Evolutionary conservation across 37 sponge, comb jelly and placozoan genomes (phyloP), one percentile per base, ranked within the genome.

Genomic region (Ephydatia muelleri): DNA sequence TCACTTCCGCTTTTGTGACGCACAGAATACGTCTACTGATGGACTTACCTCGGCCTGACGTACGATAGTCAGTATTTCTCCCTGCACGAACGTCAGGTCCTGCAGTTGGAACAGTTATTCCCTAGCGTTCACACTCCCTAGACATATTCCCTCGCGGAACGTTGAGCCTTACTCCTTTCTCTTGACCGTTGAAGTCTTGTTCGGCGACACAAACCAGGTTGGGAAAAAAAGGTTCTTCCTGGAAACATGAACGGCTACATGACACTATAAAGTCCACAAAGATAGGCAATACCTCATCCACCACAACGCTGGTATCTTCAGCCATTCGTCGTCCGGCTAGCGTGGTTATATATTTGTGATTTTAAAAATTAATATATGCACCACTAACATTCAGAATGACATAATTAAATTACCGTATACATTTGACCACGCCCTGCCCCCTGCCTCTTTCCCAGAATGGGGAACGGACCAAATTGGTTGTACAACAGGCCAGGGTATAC

Each of bases 61-160:
- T 22, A 92, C 28, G 23, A 92, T 88, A 25, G 79, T 82, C 68
- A 92, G 43, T 22, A 35, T 19, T 8, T 92, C 93, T 28, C 90
- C 90, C 4, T 37, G 34, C n/a, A 68, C 4, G 49, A 92, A 92
- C 4, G 89, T 32, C 9, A 92, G 86, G 48, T 92, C 93, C 93
- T 92, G 49, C 57, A 14, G 0, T 16, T 5, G 16, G 47, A 57
- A 14, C 57, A 21, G 57, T 11, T 57, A 34, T 5, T 5, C 26
- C 36, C 37, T 3, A 29, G 4, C 25, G 23, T 49, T 47, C 25
- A 38, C 35, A 35, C 29, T 22, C 40, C 0, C 2, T 0, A 35
- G 19, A n/a, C 40, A 6, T 26, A 36, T 43, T 37, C 21, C 23
- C 35, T 16, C 22, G 26, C 19, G 27, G 12, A 30, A 6, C 26